Conservation (phyloP, 2,888 invertebrate genomes). For the Poecilus cupreus region DNA sequence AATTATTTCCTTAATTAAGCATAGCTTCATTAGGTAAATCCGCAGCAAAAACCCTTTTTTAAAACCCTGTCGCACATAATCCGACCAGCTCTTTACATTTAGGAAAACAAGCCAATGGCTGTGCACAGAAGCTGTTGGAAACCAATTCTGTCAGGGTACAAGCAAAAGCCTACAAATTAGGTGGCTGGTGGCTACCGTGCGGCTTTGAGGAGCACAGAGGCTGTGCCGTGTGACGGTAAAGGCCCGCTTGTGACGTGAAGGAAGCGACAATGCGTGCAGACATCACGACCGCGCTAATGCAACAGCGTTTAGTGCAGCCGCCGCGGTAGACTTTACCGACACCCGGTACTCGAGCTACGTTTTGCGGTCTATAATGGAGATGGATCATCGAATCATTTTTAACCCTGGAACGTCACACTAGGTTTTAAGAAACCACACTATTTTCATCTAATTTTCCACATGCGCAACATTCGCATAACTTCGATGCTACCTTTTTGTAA, state of each 20-base stretch:
- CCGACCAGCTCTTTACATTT: background rate
- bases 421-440: too few relatives aligned
- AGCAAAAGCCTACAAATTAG: constrained; percentile 49
- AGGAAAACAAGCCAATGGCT: background rate
- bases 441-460: too few relatives aligned
- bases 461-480: too few relatives aligned
- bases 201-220: background rate
- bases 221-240: background rate
- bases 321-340: constrained; percentile 13
- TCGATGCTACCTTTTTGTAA: too few relatives aligned
- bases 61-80: background rate
- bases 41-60: background rate
- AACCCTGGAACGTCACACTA: too few relatives aligned
- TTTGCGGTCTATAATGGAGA: too few relatives aligned
- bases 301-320: constrained; percentile 49
- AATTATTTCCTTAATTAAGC: constrained; percentile 12
- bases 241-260: constrained; percentile 60
- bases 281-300: constrained; percentile 45
- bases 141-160: constrained; percentile 22
- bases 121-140: background rate
- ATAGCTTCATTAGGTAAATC: constrained; percentile 3
- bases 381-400: too few relatives aligned
- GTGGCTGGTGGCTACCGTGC: constrained; percentile 37
- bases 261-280: constrained; percentile 63
- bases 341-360: background rate